Conservation (phyloP, 2,888 invertebrate genomes). For the Chymomyza procnemis region DNA sequence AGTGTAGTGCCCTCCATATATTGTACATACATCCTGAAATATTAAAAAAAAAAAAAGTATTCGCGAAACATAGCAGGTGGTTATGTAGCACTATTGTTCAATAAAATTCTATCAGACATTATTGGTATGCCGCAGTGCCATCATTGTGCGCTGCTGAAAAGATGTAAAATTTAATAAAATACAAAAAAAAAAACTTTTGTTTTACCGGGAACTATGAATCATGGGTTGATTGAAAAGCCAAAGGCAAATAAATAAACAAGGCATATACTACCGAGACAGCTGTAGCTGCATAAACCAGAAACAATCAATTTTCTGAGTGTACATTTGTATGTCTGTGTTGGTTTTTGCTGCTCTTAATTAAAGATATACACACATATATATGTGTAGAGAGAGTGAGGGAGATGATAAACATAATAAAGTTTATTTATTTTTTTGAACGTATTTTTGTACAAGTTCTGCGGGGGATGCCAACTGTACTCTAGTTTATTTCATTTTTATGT, state of each 20-base stretch:
- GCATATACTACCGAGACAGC: neutral
- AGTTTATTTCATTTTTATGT: neutral
- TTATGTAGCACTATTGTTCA: neutral
- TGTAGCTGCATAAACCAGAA: neutral
- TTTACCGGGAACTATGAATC: neutral
- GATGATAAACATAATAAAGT: no score
- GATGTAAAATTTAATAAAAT: conserved; percentile 51
- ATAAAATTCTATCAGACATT: neutral
- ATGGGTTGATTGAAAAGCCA: conserved; percentile 60
- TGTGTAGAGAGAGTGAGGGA: no score
- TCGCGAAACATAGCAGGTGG: neutral
- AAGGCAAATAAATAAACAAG: conserved; percentile 49
- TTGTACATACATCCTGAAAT: no score
- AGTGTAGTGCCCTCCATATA: no score
- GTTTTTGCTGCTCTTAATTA: neutral
- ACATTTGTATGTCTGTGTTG: neutral
- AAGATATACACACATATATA: neutral
- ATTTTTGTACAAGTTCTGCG: neutral
- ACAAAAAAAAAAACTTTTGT: conserved; percentile 16
- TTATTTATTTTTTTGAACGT: neutral
- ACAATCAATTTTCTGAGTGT: conserved; percentile 7
- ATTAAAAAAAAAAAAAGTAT: no score
- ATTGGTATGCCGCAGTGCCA: neutral
- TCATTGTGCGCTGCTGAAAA: neutral
- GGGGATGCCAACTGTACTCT: neutral